Evolutionary conservation across 30 jellyfish, hydroid and myxozoan genomes (phyloP), one percentile per base, ranked within the genome.

Genomic region (Cassiopea xamachana): DNA sequence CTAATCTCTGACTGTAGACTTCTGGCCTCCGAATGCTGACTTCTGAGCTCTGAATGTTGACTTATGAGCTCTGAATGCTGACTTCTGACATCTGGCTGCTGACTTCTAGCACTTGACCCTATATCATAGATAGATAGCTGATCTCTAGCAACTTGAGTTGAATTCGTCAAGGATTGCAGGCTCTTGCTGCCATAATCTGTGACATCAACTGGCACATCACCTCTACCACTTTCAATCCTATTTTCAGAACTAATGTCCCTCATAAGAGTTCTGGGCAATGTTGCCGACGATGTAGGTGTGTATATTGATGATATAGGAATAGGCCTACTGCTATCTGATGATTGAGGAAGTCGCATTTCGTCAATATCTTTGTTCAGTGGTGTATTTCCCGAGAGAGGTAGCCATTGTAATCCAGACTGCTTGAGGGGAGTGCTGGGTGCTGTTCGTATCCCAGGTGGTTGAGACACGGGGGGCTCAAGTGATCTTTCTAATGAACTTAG

Each of bases 331-430:
- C 17, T 43, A 10, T 71, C 80, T 18, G 39, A 9, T 19, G 80
- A 10, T 71, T 71, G 80, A 3, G 14, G 10, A 8, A 18, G n/a
- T 2, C 39, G 8, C 10, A 19, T 2, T 9, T 60, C 87, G 19
- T 78, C 87, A 12, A 16, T 69, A 7, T 55, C 45, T 2, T 19
- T 44, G 51, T 17, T 43, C 75, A 14, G 73, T 2, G 75, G 39
- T 48, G 75, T 75, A 12, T 73, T 72, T 61, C 89, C 78, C 1
- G 80, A 86, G 46, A 87, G 70, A 64, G 94, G 89, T 1, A 87
- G 79, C 94, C 94, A 87, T 64, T 87, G 94, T 19, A 87, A 82
- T 8, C 94, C 94, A 19, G 94, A 80, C 48, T 87, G 94, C 70
- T 76, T 75, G 16, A 79, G 61, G 8, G 89, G 89, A 43, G 94